Base-by-base conservation (phyloP, 2,888 invertebrate species). In the Saturnia pavonia region DNA sequence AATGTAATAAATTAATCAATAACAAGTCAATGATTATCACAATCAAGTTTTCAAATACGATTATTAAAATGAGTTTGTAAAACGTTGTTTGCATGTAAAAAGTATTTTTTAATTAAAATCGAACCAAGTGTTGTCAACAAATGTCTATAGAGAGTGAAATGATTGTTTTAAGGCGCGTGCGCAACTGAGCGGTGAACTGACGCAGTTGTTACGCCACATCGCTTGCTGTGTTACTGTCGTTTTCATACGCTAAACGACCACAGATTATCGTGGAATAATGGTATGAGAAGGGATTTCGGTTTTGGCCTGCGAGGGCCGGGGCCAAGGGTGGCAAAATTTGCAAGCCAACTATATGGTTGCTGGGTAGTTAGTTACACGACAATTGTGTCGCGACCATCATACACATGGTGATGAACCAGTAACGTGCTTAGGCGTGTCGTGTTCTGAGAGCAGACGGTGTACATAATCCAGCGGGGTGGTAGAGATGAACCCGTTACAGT, bases 91-190 rank as follows among this genome's bases (percentile, higher is more conserved):
- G 34, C 2, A 34, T 34, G 2, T 34, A 34, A 34, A 34, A 34
- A 34, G 34, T 34, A 34, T 2, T 34, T 34, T 4, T 51, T 22
- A 54, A 22, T 22, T 54, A 11, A 54, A 22, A 54, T 7, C 40
- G 43, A 65, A 19, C 54, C 60, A 65, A 71, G 83, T 81, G 91
- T 91, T 90, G 73, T 0, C 25, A 8, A 80, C 76, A 77, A 66
- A 85, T 88, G 89, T 67, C 80, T 77, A 86, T 86, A 88, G 92
- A 93, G 92, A 93, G 92, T 92, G 92, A 93, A 93, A 92, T 92
- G 92, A 91, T 72, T 43, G 34, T 68, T 48, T 11, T 60, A 22
- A 72, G 82, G 82, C 88, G 86, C 87, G 83, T 85, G 88, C 83
- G 83, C 79, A 73, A 72, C 73, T 73, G 72, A 72, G 73, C 57